phyloP scores from a whole-genome alignment of 2,888 invertebrate species.

The Erebia aethiops region DNA sequence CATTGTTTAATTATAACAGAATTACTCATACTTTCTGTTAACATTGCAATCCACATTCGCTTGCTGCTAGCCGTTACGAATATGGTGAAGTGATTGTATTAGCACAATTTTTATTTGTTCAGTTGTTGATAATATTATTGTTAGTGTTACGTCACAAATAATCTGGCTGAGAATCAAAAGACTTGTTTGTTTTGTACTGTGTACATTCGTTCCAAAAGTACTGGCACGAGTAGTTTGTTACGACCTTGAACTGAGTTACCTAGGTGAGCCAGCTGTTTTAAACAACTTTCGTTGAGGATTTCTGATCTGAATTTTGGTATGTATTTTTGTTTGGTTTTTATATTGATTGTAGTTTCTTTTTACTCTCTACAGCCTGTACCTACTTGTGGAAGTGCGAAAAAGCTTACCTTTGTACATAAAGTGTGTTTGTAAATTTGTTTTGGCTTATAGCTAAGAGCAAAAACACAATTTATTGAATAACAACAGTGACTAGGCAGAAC shows the following conservation, averaged over 20 bases:
- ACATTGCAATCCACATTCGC: background rate
- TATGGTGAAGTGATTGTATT: background rate
- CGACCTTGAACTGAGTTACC: constrained; percentile 61
- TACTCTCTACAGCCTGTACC: too few relatives aligned
- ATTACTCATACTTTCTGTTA: constrained; percentile 15
- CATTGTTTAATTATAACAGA: constrained; percentile 8
- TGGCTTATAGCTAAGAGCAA: too few relatives aligned
- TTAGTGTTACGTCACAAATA: constrained; percentile 73
- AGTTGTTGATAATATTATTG: constrained; percentile 54
- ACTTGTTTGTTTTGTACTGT: constrained; percentile 56
- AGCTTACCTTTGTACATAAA: too few relatives aligned
- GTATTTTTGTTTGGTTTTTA: background rate
- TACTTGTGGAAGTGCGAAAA: background rate
- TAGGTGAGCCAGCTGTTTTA: constrained; percentile 65
- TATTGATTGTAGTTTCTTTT: background rate
- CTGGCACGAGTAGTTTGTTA: constrained; percentile 55
- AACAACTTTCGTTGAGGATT: background rate
- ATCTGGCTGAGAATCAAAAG: constrained; percentile 70
- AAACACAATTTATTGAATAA: too few relatives aligned
- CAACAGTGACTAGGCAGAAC: too few relatives aligned
- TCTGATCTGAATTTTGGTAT: constrained; percentile 10
- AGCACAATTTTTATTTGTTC: constrained; percentile 52
- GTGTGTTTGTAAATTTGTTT: too few relatives aligned
- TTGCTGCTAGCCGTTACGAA: background rate
- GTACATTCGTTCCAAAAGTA: constrained; percentile 50